A percentile compares a stretch with the other conserved stretches of the same genome.
Evolutionary conservation across 2,888 invertebrate species (phyloP).

Genomic region (Tigriopus californicus): DNA sequence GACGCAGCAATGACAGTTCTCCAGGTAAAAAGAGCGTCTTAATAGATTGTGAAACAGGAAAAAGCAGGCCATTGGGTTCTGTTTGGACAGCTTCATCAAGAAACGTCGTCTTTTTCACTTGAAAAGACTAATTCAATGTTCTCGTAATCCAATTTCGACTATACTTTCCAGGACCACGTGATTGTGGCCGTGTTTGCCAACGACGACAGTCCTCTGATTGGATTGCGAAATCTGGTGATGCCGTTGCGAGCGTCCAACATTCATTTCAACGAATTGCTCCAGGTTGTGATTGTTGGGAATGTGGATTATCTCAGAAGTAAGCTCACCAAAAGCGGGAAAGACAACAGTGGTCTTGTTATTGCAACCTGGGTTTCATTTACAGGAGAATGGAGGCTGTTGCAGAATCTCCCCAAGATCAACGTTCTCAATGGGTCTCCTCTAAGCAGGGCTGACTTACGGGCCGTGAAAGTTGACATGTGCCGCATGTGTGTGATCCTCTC

Average conservation of each 20-base stretch:
- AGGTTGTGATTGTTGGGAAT: constrained; percentile 9
- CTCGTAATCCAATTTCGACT: too few species aligned
- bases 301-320: constrained; percentile 4
- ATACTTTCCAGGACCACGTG: neutral
- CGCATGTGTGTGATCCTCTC: constrained; percentile 10
- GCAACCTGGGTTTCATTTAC: neutral
- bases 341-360: neutral
- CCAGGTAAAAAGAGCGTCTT: neutral
- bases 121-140: neutral
- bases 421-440: constrained; percentile 10
- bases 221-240: constrained; percentile 12
- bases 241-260: constrained; percentile 12
- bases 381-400: constrained; percentile 8
- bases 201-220: neutral
- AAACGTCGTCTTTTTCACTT: neutral
- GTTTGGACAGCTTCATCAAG: neutral
- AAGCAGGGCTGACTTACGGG: constrained; percentile 10
- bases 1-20: constrained; percentile 6
- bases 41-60: neutral
- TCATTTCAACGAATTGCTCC: constrained; percentile 6
- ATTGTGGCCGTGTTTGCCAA: constrained; percentile 10
- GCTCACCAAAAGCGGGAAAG: too few species aligned
- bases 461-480: constrained; percentile 3
- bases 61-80: neutral
- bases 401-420: constrained; percentile 11